Evolutionary conservation across 2,888 invertebrate genomes (phyloP), one percentile per base, ranked within the genome.

Genomic region (Alcis repandata): DNA sequence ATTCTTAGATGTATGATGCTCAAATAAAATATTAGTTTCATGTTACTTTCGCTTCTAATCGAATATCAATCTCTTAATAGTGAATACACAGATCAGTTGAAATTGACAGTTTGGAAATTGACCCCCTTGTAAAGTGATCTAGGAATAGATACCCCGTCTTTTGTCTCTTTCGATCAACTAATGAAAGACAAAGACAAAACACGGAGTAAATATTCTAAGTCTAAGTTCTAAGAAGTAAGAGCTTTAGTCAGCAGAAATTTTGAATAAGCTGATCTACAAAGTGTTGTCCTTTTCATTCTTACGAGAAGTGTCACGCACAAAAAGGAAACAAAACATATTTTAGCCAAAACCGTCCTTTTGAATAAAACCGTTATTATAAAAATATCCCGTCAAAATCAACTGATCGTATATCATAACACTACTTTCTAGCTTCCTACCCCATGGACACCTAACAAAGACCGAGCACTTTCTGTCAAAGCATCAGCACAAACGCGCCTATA

Each of bases 31-130:
- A 6, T 7, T 8, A 38, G 17, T 49, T 49, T 43, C 17, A 20
- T 15, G 11, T 43, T 43, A 32, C 15, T 13, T 32, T 41, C 41
- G 20, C n/a, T 41, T 41, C 43, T 41, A 53, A 43, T 54, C 27
- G 54, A 43, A 41, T 41, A 41, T 40, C 15, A 32, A 32, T 32
- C 27, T 22, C 27, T 45, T 22, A 6, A 46, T n/a, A 6, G 20
- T 22, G 41, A 19, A 41, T 11, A 19, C 19, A 19, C 19, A 10
- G n/a, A 20, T 43, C 43, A 43, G 43, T 43, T 43, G 9, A 43
- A 43, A 20, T 43, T 43, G 11, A 2, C 43, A 11, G 7, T n/a
- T n/a, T n/a, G n/a, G n/a, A n/a, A n/a, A n/a, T n/a, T n/a, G 27
- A 27, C 3, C 27, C n/a, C n/a, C n/a, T n/a, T n/a, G n/a, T 27